Evolutionary conservation across 2,888 invertebrate genomes (phyloP).

Genomic region (Arge pagana): DNA sequence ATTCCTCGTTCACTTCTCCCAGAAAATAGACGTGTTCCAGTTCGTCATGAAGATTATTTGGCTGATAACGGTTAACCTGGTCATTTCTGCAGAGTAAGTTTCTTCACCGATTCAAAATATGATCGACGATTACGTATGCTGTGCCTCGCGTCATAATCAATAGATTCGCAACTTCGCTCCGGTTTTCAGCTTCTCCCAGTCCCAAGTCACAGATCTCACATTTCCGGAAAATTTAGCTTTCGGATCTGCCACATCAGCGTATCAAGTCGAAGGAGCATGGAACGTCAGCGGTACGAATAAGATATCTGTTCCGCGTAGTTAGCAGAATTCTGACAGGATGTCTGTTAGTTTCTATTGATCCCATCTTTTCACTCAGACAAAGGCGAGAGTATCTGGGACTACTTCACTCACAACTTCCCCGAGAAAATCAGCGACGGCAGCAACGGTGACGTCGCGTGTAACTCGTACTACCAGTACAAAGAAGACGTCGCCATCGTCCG

Average conservation of each 20-base stretch:
- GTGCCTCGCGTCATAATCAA: no score
- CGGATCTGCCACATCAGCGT: conserved; percentile 62
- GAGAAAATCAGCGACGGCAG: conserved; percentile 63
- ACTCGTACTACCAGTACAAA: conserved; percentile 71
- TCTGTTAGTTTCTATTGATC: neutral
- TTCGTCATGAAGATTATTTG: no score
- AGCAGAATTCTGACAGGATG: no score
- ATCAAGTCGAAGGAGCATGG: conserved; percentile 65
- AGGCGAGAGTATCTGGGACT: conserved; percentile 68
- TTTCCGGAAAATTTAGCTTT: conserved; percentile 58
- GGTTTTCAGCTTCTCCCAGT: neutral
- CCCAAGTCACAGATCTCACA: neutral
- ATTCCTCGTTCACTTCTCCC: no score
- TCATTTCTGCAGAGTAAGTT: no score
- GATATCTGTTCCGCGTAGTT: conserved; percentile 28
- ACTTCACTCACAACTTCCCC: conserved; percentile 60
- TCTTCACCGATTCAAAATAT: no score
- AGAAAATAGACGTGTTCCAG: no score
- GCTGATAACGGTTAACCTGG: no score
- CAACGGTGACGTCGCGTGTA: conserved; percentile 71
- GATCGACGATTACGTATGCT: no score
- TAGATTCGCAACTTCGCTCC: no score
- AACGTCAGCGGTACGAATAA: conserved; percentile 60
- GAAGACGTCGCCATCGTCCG: conserved; percentile 49
- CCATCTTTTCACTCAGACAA: conserved; percentile 60